phyloP scores from a whole-genome alignment of 1,140 invertebrate species.

The Battus philenor region DNA sequence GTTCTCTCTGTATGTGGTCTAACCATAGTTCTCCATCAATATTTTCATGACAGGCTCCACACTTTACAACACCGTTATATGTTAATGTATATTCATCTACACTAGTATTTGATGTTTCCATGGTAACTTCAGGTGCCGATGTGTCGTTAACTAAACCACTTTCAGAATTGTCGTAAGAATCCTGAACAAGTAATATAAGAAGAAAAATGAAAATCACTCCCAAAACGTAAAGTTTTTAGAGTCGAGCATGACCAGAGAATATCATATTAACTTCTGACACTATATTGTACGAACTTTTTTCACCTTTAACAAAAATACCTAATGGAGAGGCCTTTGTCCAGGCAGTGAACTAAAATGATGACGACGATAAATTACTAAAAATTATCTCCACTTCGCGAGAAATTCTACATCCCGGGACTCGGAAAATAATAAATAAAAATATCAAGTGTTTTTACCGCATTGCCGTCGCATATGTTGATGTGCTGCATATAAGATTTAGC shows the following conservation, averaged over 20 bases:
- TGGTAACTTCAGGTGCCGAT: not conserved
- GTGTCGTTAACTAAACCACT: not conserved
- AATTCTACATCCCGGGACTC: too few relatives aligned
- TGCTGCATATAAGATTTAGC: slow-evolving; percentile 27
- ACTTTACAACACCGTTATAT: slow-evolving; percentile 14
- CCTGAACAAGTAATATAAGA: not conserved
- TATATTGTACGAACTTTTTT: too few relatives aligned
- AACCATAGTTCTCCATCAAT: slow-evolving; percentile 23
- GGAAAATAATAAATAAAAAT: too few relatives aligned
- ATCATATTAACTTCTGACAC: too few relatives aligned
- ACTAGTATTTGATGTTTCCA: not conserved
- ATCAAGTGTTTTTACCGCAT: slow-evolving; percentile 8
- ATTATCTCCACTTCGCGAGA: too few relatives aligned
- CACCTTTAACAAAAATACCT: too few relatives aligned
- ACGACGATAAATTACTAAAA: too few relatives aligned
- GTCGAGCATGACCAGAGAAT: too few relatives aligned
- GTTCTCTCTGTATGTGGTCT: slow-evolving; percentile 27
- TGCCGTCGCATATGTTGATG: slow-evolving; percentile 21
- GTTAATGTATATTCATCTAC: not conserved
- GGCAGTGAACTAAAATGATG: too few relatives aligned
- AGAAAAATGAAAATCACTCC: not conserved
- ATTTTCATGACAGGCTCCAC: slow-evolving; percentile 25
- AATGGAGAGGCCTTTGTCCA: too few relatives aligned
- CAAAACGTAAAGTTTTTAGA: too few relatives aligned
- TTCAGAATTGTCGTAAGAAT: too few relatives aligned